Evolutionary conservation across 30 jellyfish, hydroid and myxozoan genomes (phyloP).

Genomic region (Cassiopea xamachana): DNA sequence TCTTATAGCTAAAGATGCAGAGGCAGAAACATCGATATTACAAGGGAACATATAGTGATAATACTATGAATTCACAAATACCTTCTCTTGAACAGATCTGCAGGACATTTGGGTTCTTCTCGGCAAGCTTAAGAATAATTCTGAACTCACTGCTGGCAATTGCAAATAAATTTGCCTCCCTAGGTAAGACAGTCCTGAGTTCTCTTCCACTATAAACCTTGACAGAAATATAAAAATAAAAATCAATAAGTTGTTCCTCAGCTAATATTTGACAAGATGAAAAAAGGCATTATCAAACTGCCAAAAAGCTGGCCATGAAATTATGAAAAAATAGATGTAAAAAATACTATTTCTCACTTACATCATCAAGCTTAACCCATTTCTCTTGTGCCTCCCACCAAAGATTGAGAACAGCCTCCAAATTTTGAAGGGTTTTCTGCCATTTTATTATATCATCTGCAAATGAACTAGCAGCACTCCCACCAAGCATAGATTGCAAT

Average conservation of each 20-base stretch:
- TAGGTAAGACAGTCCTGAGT: conserved; percentile 68
- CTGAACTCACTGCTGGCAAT: conserved; percentile 75
- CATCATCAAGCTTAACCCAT: conserved; percentile 88
- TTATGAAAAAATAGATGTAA: too few species aligned
- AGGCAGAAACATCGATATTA: too few species aligned
- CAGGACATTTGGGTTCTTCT: conserved; percentile 83
- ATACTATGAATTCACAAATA: background rate
- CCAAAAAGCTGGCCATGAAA: too few species aligned
- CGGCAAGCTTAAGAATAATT: conserved; percentile 52
- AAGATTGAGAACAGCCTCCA: conserved; percentile 66
- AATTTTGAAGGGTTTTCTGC: conserved; percentile 88
- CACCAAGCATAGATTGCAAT: conserved; percentile 77
- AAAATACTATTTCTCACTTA: background rate
- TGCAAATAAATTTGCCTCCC: conserved; percentile 77
- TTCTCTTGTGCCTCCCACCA: conserved; percentile 80
- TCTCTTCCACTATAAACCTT: conserved; percentile 75
- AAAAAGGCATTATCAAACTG: too few species aligned
- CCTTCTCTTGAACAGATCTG: conserved; percentile 79
- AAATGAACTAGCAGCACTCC: conserved; percentile 89
- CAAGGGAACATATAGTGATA: background rate
- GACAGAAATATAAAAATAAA: background rate
- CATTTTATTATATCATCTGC: conserved; percentile 86
- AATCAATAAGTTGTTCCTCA: too few species aligned
- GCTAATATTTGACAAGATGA: too few species aligned
- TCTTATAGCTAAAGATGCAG: too few species aligned